Evolutionary conservation across 2,113 vertebrate species (phyloP).

Genomic region (Campylorhamphus procurvoides): DNA sequence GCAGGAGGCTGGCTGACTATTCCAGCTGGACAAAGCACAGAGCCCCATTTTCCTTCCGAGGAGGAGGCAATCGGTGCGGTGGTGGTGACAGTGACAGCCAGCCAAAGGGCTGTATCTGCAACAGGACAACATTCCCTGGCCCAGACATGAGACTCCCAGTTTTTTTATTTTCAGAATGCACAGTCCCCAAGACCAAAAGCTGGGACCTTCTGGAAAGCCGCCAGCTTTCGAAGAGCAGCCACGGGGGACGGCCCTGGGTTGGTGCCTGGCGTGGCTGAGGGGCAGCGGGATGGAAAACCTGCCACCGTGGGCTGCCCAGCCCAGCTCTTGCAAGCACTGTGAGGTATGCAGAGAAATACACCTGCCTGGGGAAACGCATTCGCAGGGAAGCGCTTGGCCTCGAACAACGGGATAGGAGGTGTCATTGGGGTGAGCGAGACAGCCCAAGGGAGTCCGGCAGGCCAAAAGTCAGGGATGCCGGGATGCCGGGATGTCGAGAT

Average conservation of each 20-base stretch:
- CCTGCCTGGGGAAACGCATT: neutral
- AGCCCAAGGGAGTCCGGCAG: neutral
- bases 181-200: neutral
- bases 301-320: fast-evolving
- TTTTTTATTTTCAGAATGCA: neutral
- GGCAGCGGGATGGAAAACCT: neutral
- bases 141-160: fast-evolving
- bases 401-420: fast-evolving
- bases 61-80: fast-evolving
- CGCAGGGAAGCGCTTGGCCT: neutral
- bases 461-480: too few relatives aligned
- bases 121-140: too few relatives aligned
- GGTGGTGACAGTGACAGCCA: neutral
- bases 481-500: too few relatives aligned
- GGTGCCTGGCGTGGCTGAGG: neutral
- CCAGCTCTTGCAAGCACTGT: neutral
- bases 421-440: fast-evolving
- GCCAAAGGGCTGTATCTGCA: fast-evolving
- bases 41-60: neutral
- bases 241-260: fast-evolving
- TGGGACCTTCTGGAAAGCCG: neutral
- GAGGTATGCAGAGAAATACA: neutral
- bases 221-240: neutral
- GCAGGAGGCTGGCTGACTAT: neutral
- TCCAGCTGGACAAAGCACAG: neutral